These are phyloP conservation scores for Osmoderma eremita DNA, from an alignment of 2,888 invertebrate species.

Conservation along the genomic window DNA sequence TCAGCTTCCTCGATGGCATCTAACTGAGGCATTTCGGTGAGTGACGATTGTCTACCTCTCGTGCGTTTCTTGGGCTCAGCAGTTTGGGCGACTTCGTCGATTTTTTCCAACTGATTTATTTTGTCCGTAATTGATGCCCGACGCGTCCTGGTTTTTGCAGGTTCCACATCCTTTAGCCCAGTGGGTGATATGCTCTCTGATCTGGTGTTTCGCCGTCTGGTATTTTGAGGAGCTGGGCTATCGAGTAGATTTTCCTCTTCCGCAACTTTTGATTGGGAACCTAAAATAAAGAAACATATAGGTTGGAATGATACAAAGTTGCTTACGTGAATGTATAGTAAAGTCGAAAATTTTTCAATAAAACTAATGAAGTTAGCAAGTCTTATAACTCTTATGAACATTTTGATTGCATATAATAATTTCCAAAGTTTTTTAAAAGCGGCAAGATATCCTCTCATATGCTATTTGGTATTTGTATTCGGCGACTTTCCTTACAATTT, in stretches of 20 bases:
- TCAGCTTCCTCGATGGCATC: conserved; percentile 33
- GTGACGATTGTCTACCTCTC: conserved; percentile 24
- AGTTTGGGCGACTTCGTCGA: conserved; percentile 34
- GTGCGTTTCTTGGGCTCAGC: conserved; percentile 23
- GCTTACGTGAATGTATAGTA: no score
- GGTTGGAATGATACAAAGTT: no score
- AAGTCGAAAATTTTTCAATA: no score
- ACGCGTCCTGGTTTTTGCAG: conserved; percentile 42
- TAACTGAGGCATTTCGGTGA: conserved; percentile 27
- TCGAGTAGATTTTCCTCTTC: conserved; percentile 37
- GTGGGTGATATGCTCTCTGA: conserved; percentile 47
- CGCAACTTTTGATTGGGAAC: conserved; percentile 39
- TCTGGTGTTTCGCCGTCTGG: conserved; percentile 40
- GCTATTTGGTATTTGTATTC: no score
- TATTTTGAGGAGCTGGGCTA: conserved; percentile 23
- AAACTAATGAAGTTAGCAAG: no score
- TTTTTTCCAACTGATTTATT: conserved; percentile 43
- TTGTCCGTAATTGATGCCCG: conserved; percentile 47
- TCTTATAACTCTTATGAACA: no score
- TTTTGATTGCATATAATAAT: no score
- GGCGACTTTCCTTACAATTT: no score
- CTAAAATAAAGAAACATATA: conserved; percentile 39
- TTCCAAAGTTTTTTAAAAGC: no score
- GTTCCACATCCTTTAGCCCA: conserved; percentile 30
- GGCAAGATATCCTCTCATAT: no score